phyloP scores from a whole-genome alignment of 2,797 vertebrate genomes.

The Denticeps clupeoides region DNA sequence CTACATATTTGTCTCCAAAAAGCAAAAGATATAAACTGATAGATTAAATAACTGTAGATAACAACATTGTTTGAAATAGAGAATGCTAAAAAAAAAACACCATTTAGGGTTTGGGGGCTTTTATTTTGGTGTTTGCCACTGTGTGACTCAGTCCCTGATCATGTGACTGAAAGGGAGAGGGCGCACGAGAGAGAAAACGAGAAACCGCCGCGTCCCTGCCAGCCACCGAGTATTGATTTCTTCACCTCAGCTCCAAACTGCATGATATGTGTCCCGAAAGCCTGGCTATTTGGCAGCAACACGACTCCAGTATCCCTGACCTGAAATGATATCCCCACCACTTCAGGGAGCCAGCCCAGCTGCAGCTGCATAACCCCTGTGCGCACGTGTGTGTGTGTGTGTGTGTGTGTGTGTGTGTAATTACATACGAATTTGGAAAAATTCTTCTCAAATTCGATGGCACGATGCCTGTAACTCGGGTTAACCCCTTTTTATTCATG shows the following conservation, averaged over 20 bases:
- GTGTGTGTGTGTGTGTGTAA: neutral
- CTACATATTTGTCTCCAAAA: slow-evolving; percentile 10
- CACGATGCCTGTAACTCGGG: too few relatives aligned
- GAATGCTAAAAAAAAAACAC: too few relatives aligned
- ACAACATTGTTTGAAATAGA: too few relatives aligned
- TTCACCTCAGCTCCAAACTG: neutral
- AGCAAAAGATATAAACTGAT: slow-evolving; percentile 12
- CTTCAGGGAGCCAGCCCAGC: slow-evolving; percentile 13
- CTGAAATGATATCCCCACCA: slow-evolving; percentile 27
- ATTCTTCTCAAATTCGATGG: too few relatives aligned
- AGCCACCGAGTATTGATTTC: slow-evolving; percentile 20
- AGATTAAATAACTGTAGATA: too few relatives aligned
- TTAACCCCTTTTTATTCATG: too few relatives aligned
- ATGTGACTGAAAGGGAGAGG: neutral
- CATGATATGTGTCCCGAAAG: slow-evolving; percentile 12
- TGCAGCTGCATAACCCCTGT: neutral
- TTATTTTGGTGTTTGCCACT: too few relatives aligned
- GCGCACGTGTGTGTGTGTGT: neutral
- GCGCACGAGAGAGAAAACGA: neutral
- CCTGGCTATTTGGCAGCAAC: slow-evolving; percentile 16
- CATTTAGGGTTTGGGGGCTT: too few relatives aligned
- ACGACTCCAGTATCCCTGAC: slow-evolving; percentile 16
- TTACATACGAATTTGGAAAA: neutral
- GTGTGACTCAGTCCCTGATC: too few relatives aligned
- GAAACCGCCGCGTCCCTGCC: slow-evolving; percentile 16